Percentiles rank a stretch among this genome's conserved stretches.
Evolutionary conservation across 2,113 vertebrate species (phyloP).

Genomic region (Columba janthina): DNA sequence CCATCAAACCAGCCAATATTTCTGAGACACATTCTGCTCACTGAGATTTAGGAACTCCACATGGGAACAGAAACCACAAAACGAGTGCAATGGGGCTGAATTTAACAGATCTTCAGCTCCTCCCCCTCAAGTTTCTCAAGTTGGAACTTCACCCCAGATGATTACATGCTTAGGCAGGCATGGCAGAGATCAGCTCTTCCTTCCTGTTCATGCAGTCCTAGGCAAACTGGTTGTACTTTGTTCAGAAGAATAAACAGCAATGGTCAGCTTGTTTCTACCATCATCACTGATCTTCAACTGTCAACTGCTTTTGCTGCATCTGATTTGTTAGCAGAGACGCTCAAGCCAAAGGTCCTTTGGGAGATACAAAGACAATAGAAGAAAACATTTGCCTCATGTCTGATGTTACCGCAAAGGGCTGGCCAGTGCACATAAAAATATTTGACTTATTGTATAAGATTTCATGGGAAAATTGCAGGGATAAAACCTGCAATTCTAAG

Average conservation of each 20-base stretch:
- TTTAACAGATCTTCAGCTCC: neutral
- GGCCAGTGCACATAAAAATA: neutral
- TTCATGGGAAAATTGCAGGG: neutral
- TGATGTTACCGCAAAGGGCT: slow-evolving; percentile 12
- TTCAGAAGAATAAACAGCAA: neutral
- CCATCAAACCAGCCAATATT: neutral
- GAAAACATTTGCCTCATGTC: slow-evolving; percentile 29
- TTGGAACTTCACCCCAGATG: neutral
- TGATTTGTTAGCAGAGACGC: neutral
- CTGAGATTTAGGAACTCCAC: neutral
- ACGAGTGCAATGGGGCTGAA: neutral
- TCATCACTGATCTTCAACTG: neutral
- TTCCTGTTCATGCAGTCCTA: neutral
- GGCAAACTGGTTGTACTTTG: neutral
- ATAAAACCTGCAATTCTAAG: neutral
- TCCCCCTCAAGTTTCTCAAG: neutral
- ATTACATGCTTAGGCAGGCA: neutral
- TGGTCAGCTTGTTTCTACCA: neutral
- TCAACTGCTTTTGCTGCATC: slow-evolving; percentile 26
- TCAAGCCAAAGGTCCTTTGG: neutral
- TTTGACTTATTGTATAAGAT: neutral
- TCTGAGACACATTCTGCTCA: neutral
- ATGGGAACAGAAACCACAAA: neutral
- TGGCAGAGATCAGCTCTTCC: neutral
- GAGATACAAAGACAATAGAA: slow-evolving; percentile 34